Conservation (phyloP, 1,140 invertebrate genomes). For the Hestina assimilis region DNA sequence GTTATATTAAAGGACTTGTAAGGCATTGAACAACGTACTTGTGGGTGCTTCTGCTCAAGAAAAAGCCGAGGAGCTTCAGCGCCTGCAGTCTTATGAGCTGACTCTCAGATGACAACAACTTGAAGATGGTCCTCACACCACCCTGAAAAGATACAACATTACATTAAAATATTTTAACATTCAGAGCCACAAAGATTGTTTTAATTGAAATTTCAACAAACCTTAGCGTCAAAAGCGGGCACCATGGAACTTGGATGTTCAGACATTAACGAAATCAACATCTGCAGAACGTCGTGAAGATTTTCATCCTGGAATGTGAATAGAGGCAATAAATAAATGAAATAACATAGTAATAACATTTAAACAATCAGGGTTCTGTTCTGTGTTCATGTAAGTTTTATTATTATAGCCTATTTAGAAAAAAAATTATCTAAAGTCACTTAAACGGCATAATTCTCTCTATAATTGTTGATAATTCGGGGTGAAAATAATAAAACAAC, state of each 20-base stretch:
- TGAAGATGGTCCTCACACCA: constrained; percentile 97
- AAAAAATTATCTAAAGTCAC: no score
- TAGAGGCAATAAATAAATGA: not conserved
- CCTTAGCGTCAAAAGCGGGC: constrained; percentile 96
- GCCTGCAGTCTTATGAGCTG: constrained; percentile 97
- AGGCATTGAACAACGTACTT: constrained; percentile 85
- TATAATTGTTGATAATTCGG: no score
- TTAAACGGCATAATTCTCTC: no score
- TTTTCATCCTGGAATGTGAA: constrained; percentile 92
- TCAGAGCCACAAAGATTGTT: constrained; percentile 7
- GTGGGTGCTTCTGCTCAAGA: constrained; percentile 95
- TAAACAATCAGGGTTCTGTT: no score
- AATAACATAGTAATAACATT: not conserved
- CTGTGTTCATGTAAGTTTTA: no score
- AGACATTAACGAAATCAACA: constrained; percentile 97
- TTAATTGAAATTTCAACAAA: constrained; percentile 14
- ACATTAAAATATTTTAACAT: not conserved
- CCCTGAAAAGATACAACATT: constrained; percentile 79
- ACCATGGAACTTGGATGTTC: constrained; percentile 99
- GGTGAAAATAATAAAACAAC: no score
- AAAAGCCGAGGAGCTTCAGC: constrained; percentile 96
- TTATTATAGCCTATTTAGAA: no score
- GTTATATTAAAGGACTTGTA: no score
- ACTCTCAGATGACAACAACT: constrained; percentile 95
- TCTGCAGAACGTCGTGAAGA: constrained; percentile 97